Evolutionary conservation across 2,797 vertebrate genomes (phyloP).

Genomic region (Lerista edwardsae): DNA sequence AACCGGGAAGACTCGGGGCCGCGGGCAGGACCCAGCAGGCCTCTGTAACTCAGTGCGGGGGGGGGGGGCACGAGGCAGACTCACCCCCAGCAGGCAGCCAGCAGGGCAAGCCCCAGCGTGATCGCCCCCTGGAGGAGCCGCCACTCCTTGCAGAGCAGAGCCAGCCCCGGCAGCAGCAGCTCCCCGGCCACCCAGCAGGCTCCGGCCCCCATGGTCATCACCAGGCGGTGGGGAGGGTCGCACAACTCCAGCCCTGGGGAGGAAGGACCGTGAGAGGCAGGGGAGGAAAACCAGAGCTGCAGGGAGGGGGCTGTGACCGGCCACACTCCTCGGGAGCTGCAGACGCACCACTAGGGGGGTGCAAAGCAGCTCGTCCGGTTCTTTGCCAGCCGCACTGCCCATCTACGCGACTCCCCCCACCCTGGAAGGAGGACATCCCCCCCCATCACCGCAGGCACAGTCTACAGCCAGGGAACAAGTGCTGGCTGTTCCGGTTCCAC

Average conservation of each 20-base stretch:
- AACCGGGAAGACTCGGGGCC: no score
- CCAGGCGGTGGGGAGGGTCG: constrained; percentile 83
- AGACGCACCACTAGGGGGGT: no score
- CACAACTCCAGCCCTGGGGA: constrained; percentile 89
- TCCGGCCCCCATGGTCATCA: constrained; percentile 82
- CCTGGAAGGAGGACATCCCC: no score
- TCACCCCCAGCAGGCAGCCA: constrained; percentile 89
- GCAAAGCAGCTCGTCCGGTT: no score
- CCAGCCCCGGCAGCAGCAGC: constrained; percentile 85
- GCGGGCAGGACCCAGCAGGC: not conserved
- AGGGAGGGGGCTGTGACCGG: no score
- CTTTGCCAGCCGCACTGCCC: no score
- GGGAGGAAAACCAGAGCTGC: not conserved
- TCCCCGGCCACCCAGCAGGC: constrained; percentile 86
- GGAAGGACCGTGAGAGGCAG: accelerated
- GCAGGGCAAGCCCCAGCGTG: constrained; percentile 81
- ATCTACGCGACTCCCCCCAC: no score
- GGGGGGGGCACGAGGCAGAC: no score
- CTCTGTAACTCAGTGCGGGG: not conserved
- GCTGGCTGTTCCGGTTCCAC: not conserved
- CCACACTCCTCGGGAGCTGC: no score
- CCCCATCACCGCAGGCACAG: no score
- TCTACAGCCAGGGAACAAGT: no score
- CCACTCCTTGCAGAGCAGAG: constrained; percentile 84
- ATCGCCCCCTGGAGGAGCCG: constrained; percentile 85